Conservation (phyloP, 2,888 invertebrate species). For the Anorthoa munda region DNA sequence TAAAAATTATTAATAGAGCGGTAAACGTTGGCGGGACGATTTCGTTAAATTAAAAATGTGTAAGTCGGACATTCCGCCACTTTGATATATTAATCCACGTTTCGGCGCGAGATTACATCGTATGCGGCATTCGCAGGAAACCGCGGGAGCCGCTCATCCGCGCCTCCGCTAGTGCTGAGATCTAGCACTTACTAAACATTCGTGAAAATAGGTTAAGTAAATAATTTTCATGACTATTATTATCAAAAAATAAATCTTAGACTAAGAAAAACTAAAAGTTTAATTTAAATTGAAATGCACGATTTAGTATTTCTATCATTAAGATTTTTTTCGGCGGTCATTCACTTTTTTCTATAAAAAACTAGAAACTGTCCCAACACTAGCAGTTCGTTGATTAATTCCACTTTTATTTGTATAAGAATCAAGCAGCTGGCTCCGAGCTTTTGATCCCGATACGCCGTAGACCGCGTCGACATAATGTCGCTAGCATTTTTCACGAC, state of each 20-base stretch:
- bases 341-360: slow-evolving; percentile 45
- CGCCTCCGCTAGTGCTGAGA: slow-evolving; percentile 77
- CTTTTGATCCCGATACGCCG: slow-evolving; percentile 89
- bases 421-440: slow-evolving; percentile 84
- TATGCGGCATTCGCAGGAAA: slow-evolving; percentile 76
- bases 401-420: slow-evolving; percentile 89
- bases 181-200: not conserved
- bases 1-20: slow-evolving; percentile 86
- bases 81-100: slow-evolving; percentile 84
- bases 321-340: slow-evolving; percentile 10
- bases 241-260: not conserved
- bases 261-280: not conserved
- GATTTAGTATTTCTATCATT: not conserved
- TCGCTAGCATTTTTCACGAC: slow-evolving; percentile 84
- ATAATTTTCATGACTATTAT: not conserved
- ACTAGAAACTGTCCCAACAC: slow-evolving; percentile 76
- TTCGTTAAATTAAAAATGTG: slow-evolving; percentile 74
- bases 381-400: slow-evolving; percentile 86
- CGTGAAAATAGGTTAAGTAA: not conserved
- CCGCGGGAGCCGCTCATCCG: slow-evolving; percentile 71
- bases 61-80: slow-evolving; percentile 65
- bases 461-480: slow-evolving; percentile 84
- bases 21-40: slow-evolving; percentile 79
- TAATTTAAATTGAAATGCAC: not conserved
- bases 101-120: slow-evolving; percentile 84